These are phyloP conservation scores for Falco punctatus DNA, from an alignment of 2,113 vertebrate species.

Conservation along the genomic window DNA sequence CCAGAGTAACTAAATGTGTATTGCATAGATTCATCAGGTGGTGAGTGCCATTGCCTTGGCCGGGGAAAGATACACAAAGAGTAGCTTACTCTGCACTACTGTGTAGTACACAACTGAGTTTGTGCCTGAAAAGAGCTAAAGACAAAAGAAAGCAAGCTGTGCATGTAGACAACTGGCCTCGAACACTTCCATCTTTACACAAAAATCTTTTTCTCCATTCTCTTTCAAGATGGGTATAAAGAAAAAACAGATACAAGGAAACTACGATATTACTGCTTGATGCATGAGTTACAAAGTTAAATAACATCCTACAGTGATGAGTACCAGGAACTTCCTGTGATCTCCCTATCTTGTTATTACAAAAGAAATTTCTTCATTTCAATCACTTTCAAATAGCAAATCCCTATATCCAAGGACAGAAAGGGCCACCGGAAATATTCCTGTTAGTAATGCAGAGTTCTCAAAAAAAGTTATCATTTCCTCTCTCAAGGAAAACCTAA, in stretches of 20 bases:
- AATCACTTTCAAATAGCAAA: background rate
- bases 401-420: background rate
- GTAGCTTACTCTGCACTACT: background rate
- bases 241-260: background rate
- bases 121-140: background rate
- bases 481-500: conserved; percentile 66
- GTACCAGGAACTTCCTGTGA: background rate
- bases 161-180: background rate
- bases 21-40: background rate
- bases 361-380: background rate
- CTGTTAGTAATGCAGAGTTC: background rate
- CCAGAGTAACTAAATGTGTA: background rate
- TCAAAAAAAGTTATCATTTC: conserved; percentile 9
- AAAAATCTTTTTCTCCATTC: background rate
- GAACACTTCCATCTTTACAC: background rate
- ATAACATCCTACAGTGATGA: background rate
- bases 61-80: background rate
- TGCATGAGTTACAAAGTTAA: background rate
- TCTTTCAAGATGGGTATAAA: background rate
- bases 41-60: background rate
- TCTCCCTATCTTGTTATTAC: background rate
- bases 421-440: background rate
- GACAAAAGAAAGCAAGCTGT: background rate
- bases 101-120: background rate
- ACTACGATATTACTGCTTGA: background rate